Evolutionary conservation across 2,888 invertebrate species (phyloP).

Genomic region (Ferrisia virgata): DNA sequence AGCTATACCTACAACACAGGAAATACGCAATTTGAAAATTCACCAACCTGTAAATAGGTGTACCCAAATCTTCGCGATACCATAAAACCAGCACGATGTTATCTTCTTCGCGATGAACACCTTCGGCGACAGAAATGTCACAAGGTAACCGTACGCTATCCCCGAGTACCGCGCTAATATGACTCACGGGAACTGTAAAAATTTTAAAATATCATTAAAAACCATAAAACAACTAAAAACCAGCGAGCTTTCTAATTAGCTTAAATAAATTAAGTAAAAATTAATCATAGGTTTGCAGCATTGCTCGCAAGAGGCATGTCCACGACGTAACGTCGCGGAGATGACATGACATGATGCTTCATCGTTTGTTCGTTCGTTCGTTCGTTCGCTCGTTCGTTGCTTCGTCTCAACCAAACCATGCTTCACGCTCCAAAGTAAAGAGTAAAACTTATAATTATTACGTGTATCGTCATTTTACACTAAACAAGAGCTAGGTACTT

Average conservation of each 20-base stretch:
- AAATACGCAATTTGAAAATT: constrained; percentile 28
- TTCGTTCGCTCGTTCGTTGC: too few relatives aligned
- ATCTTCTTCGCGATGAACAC: constrained; percentile 61
- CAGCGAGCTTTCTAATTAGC: too few relatives aligned
- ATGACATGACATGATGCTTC: too few relatives aligned
- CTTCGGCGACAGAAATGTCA: constrained; percentile 77
- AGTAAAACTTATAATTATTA: not conserved
- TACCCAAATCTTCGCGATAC: constrained; percentile 85
- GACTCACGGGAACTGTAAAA: constrained; percentile 71
- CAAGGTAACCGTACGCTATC: constrained; percentile 85
- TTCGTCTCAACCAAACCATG: too few relatives aligned
- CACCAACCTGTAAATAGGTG: constrained; percentile 83
- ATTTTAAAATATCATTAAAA: not conserved
- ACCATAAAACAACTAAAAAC: not conserved
- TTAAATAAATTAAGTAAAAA: not conserved
- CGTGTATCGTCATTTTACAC: not conserved
- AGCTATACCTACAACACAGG: too few relatives aligned
- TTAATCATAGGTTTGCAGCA: not conserved
- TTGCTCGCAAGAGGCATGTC: too few relatives aligned
- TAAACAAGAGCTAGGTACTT: not conserved
- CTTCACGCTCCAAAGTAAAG: too few relatives aligned
- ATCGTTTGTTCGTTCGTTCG: too few relatives aligned
- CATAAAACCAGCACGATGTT: constrained; percentile 81
- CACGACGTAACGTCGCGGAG: not conserved
- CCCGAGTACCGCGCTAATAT: constrained; percentile 75